Evolutionary conservation across 2,113 vertebrate genomes (phyloP), one percentile per base, ranked within the genome.

Genomic region (Siniperca chuatsi): DNA sequence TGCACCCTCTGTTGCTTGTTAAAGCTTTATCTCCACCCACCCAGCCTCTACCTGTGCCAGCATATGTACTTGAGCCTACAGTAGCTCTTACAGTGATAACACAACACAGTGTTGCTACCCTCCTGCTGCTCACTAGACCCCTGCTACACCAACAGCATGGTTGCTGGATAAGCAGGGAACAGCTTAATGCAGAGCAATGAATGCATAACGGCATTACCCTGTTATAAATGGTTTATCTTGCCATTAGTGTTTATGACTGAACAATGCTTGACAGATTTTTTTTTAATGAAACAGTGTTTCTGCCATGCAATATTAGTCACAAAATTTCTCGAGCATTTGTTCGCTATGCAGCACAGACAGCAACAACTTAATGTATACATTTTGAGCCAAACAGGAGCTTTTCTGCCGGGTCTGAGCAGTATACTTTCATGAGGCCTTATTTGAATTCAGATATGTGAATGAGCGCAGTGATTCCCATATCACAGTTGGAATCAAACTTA

Each of bases 41-140:
- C 82, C 88, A 80, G 88, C 77, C 67, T 86, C 83, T 81, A 92
- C 90, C 87, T 84, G 79, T 87, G 85, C 88, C 88, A 84, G 81
- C 84, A 73, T 84, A 87, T 91, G 70, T 86, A 75, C 83, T 84
- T 87, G 88, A 89, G 85, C 81, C 87, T 87, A 84, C 70, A 77
- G 80, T 87, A 87, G 83, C 87, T 90, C 86, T 92, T 88, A 84
- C 91, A 89, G 88, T 89, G 90, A 90, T 87, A 91, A 89, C 83
- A 79, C 73, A 42, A 73, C 69, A 75, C 64, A 75, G 76, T 78
- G 74, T 81, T 82, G 84, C 87, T 83, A 71, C 77, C 85, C 75
- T 85, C 90, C 83, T 89, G 85, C 67, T 88, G 82, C 79, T 90
- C 87, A 90, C 87, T 91, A 91, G 89, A 79, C 77, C 33, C 75